Conservation (phyloP, 2,888 invertebrate genomes). For the Sinhomidia bicolor region DNA sequence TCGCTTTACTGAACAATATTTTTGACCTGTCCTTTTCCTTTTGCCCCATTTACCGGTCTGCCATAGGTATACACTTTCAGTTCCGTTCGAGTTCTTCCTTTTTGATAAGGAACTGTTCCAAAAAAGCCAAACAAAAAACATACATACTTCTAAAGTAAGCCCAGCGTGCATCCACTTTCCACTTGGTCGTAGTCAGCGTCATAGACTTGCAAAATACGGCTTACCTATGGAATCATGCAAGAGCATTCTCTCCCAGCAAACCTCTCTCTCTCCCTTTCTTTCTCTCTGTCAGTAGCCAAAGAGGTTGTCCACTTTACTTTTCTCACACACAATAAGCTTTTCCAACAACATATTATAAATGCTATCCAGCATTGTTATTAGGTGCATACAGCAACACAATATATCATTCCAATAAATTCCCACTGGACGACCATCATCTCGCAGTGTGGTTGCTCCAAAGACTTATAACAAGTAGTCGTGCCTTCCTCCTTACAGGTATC, state of each 20-base stretch:
- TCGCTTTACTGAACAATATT: not conserved
- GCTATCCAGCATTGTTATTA: not conserved
- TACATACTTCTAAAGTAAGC: not conserved
- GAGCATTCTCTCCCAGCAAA: not conserved
- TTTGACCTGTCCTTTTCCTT: not conserved
- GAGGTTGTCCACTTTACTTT: not conserved
- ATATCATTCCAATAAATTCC: slow-evolving; percentile 25
- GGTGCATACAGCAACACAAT: slow-evolving; percentile 17
- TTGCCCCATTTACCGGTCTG: not conserved
- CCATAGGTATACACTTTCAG: not conserved
- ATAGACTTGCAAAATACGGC: not conserved
- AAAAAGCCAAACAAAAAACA: not conserved
- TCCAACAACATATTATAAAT: too few species aligned
- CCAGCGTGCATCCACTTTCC: not conserved
- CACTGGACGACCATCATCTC: slow-evolving; percentile 31
- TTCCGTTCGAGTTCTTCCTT: slow-evolving; percentile 30
- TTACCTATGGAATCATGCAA: not conserved
- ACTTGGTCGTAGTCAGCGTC: not conserved
- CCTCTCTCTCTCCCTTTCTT: too few species aligned
- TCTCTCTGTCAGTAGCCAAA: not conserved
- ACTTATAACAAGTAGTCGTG: not conserved
- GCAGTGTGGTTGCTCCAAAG: slow-evolving; percentile 34
- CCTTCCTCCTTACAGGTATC: slow-evolving; percentile 23
- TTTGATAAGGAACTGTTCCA: slow-evolving; percentile 8
- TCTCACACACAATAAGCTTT: not conserved